A percentile compares a stretch with the other conserved stretches of the same genome.
These are phyloP conservation scores for Nannoperca obscura DNA, from an alignment of 2,797 vertebrate genomes.

Conservation along the genomic window DNA sequence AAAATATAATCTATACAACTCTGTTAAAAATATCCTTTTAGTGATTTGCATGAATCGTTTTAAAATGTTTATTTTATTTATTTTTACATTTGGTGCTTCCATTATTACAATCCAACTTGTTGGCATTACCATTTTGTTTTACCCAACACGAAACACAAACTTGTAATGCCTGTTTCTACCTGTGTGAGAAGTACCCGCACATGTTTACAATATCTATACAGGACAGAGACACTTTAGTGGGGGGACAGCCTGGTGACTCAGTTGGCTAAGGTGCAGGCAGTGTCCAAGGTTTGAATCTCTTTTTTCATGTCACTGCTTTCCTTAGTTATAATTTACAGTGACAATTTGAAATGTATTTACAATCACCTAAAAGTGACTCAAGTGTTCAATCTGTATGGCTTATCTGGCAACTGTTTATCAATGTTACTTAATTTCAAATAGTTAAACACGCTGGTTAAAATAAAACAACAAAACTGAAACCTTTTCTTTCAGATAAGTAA, in stretches of 20 bases:
- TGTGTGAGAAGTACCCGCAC: neutral
- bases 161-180: neutral
- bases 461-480: neutral
- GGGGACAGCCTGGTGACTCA: conserved; percentile 6
- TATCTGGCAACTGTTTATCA: conserved; percentile 17
- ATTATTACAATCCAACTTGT: neutral
- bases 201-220: neutral
- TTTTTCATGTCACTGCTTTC: neutral
- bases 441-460: conserved; percentile 1
- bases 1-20: conserved; percentile 18
- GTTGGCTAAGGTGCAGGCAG: neutral
- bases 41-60: neutral
- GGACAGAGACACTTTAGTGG: conserved; percentile 6
- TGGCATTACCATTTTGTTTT: neutral
- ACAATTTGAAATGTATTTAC: neutral
- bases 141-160: neutral
- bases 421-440: neutral
- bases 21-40: conserved; percentile 19
- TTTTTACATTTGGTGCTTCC: neutral
- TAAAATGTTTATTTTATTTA: no score
- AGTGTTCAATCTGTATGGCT: conserved; percentile 16
- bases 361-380: conserved; percentile 27
- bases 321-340: neutral
- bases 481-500: neutral
- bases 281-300: neutral